phyloP scores from a whole-genome alignment of 2,797 vertebrate species.

The Gymnoscopelus braueri region DNA sequence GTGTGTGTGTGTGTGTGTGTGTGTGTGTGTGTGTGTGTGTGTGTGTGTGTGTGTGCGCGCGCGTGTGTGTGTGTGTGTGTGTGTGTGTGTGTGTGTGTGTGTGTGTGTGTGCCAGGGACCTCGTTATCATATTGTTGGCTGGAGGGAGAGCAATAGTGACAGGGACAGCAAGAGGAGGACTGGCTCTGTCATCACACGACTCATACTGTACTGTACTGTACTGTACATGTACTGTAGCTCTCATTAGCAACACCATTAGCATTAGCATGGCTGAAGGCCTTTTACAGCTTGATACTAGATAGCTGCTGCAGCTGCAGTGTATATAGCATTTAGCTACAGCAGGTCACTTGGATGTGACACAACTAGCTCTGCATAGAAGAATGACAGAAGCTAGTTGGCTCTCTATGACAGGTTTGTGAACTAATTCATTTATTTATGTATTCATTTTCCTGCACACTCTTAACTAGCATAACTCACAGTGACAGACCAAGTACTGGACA shows the following conservation, averaged over 20 bases:
- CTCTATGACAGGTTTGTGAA: no score
- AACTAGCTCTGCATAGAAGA: no score
- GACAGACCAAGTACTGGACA: no score
- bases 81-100: slow-evolving; percentile 15
- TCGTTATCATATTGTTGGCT: slow-evolving; percentile 37
- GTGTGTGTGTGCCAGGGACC: background rate
- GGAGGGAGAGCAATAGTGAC: slow-evolving; percentile 41
- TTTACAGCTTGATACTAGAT: background rate
- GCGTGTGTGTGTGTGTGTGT: slow-evolving; percentile 5
- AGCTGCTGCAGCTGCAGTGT: background rate
- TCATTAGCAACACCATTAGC: slow-evolving; percentile 8
- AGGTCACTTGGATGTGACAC: background rate
- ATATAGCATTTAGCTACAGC: background rate
- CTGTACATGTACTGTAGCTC: background rate
- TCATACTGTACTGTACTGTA: background rate
- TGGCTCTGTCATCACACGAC: slow-evolving; percentile 27
- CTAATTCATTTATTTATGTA: no score
- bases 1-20: slow-evolving; percentile 14
- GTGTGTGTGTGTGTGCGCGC: slow-evolving; percentile 4
- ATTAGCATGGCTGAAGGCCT: background rate
- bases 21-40: background rate
- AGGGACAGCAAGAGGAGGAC: slow-evolving; percentile 19
- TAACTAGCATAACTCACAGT: no score
- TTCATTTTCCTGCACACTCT: no score
- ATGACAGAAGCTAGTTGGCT: no score